A percentile compares a stretch with the other conserved stretches of the same genome.
These are phyloP conservation scores for Cotesia typhae DNA, from an alignment of 1,140 invertebrate species.

Conservation along the genomic window DNA sequence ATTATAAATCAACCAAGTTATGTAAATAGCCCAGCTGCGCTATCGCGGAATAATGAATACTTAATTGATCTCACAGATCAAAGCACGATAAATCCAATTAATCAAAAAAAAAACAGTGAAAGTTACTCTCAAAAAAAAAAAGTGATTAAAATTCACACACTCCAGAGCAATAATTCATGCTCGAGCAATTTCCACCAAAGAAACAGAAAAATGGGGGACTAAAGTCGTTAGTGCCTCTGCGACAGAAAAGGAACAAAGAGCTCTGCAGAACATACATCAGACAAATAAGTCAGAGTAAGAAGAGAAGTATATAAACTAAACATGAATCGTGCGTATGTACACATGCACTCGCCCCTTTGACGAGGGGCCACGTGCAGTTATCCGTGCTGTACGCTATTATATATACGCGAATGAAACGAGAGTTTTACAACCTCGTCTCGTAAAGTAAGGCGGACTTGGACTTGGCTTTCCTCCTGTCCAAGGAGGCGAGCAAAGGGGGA, in stretches of 20 bases:
- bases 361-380: conserved; percentile 15
- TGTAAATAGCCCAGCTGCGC: too few relatives aligned
- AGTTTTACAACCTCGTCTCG: conserved; percentile 34
- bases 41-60: too few relatives aligned
- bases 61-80: too few relatives aligned
- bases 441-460: conserved; percentile 19
- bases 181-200: background rate
- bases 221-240: conserved; percentile 5
- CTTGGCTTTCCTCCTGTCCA: too few relatives aligned
- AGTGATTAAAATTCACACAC: conserved; percentile 4
- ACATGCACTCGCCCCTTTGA: conserved; percentile 19
- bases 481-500: conserved; percentile 6
- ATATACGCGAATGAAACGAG: background rate
- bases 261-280: too few relatives aligned
- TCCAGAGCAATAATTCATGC: conserved; percentile 19
- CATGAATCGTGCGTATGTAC: conserved; percentile 24
- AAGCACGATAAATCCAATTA: too few relatives aligned
- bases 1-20: too few relatives aligned
- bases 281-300: too few relatives aligned
- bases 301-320: background rate
- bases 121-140: background rate
- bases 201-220: background rate
- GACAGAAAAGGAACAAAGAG: background rate
- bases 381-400: background rate
- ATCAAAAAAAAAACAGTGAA: background rate